Conservation (phyloP, 2,113 vertebrate species). For the Sylvietta virens region DNA sequence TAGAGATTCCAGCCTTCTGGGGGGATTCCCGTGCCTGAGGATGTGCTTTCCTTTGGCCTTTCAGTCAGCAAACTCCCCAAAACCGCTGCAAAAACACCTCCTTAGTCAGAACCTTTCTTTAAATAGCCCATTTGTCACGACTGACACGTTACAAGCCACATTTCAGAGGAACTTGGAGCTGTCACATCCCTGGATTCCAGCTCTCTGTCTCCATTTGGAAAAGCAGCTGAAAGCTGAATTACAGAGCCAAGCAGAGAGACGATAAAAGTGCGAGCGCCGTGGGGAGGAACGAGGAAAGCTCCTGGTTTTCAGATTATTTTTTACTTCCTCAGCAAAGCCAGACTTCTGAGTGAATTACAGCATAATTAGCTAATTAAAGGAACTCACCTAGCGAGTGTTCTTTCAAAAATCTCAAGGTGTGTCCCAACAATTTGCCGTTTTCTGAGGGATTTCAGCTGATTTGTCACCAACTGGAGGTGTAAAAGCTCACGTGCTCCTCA, state of each 20-base stretch:
- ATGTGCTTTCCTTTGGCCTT: neutral
- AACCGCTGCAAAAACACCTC: neutral
- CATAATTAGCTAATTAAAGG: neutral
- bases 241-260: neutral
- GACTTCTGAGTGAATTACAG: neutral
- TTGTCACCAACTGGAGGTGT: neutral
- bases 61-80: neutral
- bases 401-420: neutral
- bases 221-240: neutral
- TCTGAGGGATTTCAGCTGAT: neutral
- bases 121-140: neutral
- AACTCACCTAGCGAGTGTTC: neutral
- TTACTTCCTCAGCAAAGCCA: neutral
- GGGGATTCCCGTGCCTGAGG: neutral
- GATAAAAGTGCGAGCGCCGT: rapidly evolving
- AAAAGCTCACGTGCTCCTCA: neutral
- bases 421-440: neutral
- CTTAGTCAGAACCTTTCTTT: neutral
- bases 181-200: neutral
- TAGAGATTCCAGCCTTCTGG: neutral
- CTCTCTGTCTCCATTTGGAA: neutral
- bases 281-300: neutral
- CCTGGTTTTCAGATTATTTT: neutral
- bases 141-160: neutral
- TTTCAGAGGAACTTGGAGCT: neutral